These are phyloP conservation scores for Camelus dromedarius DNA, from an alignment of 2,113 vertebrate genomes.

Conservation along the genomic window DNA sequence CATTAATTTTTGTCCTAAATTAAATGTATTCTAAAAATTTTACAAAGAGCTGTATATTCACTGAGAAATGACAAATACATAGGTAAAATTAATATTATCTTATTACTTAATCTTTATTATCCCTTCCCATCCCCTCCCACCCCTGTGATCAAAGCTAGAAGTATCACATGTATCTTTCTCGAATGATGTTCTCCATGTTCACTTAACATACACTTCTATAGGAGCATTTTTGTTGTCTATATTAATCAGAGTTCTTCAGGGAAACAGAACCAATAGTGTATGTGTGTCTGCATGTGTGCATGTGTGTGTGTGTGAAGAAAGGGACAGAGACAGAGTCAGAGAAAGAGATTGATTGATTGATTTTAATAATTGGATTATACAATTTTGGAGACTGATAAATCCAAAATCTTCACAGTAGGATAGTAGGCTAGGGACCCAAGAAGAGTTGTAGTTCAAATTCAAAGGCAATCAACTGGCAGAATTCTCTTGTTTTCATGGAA, in stretches of 20 bases:
- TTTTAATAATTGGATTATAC: too few species aligned
- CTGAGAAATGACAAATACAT: background rate
- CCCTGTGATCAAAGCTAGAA: background rate
- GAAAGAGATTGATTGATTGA: too few species aligned
- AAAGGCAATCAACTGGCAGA: background rate
- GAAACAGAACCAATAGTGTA: too few species aligned
- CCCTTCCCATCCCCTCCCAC: background rate
- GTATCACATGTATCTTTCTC: background rate
- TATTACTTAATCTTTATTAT: background rate
- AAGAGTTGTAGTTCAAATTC: background rate
- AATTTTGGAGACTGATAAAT: too few species aligned
- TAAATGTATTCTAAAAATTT: background rate
- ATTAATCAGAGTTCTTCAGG: too few species aligned
- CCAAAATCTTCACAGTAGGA: too few species aligned
- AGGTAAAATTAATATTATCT: background rate
- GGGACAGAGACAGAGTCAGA: too few species aligned
- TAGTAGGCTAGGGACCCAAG: too few species aligned
- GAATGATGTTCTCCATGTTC: background rate
- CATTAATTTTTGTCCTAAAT: background rate
- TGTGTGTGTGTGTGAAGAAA: too few species aligned
- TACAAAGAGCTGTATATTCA: background rate
- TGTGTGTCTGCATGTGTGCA: too few species aligned
- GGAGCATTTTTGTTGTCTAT: too few species aligned
- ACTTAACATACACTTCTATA: background rate
- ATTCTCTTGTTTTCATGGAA: background rate